These are phyloP conservation scores for Poeciliopsis turneri DNA, from an alignment of 2,797 vertebrate species.

Conservation along the genomic window DNA sequence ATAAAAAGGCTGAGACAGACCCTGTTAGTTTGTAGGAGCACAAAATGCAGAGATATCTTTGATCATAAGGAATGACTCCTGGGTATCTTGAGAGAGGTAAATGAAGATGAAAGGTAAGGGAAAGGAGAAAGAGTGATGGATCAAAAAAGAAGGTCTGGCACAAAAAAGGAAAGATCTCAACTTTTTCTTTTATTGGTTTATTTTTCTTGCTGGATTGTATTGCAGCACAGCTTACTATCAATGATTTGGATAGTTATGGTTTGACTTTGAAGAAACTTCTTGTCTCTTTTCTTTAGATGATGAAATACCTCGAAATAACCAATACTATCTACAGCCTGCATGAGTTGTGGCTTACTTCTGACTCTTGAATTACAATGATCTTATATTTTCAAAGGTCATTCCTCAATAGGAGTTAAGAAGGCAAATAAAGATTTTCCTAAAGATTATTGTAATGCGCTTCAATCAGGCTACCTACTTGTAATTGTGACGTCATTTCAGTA, in stretches of 20 bases:
- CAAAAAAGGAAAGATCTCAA: neutral
- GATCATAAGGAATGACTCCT: slow-evolving; percentile 30
- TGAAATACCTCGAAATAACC: slow-evolving; percentile 11
- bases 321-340: neutral
- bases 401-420: neutral
- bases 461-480: neutral
- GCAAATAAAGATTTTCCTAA: neutral
- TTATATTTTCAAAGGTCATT: neutral
- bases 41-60: slow-evolving; percentile 14
- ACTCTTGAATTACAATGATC: neutral
- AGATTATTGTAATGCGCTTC: neutral
- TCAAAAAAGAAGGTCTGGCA: neutral
- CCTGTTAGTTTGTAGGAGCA: neutral
- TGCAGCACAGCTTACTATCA: neutral
- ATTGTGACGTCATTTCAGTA: neutral
- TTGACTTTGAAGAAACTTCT: slow-evolving; percentile 30
- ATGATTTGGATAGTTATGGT: slow-evolving; percentile 16
- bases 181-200: neutral
- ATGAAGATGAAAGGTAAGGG: neutral
- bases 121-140: neutral
- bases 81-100: slow-evolving; percentile 20
- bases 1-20: slow-evolving; percentile 17
- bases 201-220: neutral
- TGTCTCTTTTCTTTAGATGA: slow-evolving; percentile 3
- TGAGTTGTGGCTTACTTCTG: neutral